A percentile compares a stretch with the other conserved stretches of the same genome.
These are phyloP conservation scores for Dasyurus viverrinus DNA, from an alignment of 2,113 vertebrate species.

Conservation along the genomic window DNA sequence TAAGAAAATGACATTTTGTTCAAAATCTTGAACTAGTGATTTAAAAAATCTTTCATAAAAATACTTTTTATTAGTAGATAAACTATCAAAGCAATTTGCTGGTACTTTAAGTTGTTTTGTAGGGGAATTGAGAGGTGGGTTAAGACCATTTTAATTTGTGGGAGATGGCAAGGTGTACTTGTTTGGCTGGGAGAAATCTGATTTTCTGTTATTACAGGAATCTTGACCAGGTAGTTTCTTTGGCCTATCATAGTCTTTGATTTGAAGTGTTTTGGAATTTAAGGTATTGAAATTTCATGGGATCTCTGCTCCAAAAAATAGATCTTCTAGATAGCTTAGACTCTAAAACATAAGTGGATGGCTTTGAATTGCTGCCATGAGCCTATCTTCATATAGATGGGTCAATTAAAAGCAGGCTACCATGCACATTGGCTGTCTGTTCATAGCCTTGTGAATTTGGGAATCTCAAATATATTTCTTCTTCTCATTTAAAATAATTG, in stretches of 20 bases:
- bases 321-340: neutral
- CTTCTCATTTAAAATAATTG: neutral
- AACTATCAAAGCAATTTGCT: slow-evolving; percentile 7
- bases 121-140: neutral
- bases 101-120: neutral
- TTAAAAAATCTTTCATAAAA: neutral
- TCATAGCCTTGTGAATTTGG: neutral
- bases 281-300: neutral
- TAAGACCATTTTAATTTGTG: neutral
- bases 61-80: neutral
- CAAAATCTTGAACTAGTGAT: neutral
- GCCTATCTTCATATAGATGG: neutral
- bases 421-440: neutral
- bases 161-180: neutral
- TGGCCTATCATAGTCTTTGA: neutral
- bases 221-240: neutral
- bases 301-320: neutral
- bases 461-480: neutral
- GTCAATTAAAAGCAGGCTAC: neutral
- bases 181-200: neutral
- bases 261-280: neutral
- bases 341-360: neutral
- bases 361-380: neutral
- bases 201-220: neutral
- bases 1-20: neutral